Percentiles rank a stretch among this genome's conserved stretches.
phyloP scores from a whole-genome alignment of 2,888 invertebrate genomes.

The Caenorhabditis imperialis region DNA sequence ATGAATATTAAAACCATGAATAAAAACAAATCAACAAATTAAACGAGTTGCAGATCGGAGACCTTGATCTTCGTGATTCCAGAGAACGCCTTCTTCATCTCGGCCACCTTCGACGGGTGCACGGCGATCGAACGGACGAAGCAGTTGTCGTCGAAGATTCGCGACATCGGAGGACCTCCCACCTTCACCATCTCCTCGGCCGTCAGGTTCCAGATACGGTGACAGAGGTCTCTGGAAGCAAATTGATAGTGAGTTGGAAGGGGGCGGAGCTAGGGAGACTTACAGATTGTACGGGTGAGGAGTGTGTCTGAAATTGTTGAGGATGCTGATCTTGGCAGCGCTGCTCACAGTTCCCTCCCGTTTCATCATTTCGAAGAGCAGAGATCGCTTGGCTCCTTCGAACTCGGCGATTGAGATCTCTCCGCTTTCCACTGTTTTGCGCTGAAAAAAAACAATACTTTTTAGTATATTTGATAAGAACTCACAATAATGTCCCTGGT shows the following conservation, averaged over 20 bases:
- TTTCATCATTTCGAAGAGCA: constrained; percentile 89
- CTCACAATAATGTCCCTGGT: constrained; percentile 85
- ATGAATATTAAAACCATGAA: too few species aligned
- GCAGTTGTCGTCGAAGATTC: constrained; percentile 63
- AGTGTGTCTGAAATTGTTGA: constrained; percentile 84
- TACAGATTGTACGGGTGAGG: constrained; percentile 78
- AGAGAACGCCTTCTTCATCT: constrained; percentile 69
- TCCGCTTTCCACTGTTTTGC: constrained; percentile 79
- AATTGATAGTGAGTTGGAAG: neutral
- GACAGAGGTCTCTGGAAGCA: constrained; percentile 63
- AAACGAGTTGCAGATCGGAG: constrained; percentile 23
- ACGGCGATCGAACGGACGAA: constrained; percentile 67
- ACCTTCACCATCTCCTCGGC: constrained; percentile 63
- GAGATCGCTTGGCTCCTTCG: constrained; percentile 88
- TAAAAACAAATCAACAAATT: constrained; percentile 11
- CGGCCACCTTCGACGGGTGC: constrained; percentile 67
- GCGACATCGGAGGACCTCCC: constrained; percentile 62
- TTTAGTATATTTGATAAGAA: neutral
- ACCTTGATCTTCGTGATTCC: constrained; percentile 45
- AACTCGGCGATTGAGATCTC: constrained; percentile 86
- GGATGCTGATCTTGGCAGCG: constrained; percentile 85
- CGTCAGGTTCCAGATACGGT: constrained; percentile 69
- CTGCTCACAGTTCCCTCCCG: constrained; percentile 87
- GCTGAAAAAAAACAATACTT: constrained; percentile 37
- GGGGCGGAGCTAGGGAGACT: constrained; percentile 18